Evolutionary conservation across 2,113 vertebrate species (phyloP).

Genomic region (Xiphorhynchus elegans): DNA sequence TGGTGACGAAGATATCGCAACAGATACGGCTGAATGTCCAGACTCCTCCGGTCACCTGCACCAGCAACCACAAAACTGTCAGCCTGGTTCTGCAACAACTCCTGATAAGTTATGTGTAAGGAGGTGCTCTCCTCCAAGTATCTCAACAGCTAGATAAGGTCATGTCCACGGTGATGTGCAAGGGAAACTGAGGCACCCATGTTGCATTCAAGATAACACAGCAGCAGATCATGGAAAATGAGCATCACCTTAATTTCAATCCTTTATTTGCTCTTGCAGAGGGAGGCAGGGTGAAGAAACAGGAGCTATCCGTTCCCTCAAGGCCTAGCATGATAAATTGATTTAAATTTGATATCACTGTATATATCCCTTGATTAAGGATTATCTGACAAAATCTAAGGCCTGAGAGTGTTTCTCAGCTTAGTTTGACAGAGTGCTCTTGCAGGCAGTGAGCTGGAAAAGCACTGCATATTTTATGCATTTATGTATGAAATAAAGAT

Average conservation of each 20-base stretch:
- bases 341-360: background rate
- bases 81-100: background rate
- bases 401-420: background rate
- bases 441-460: background rate
- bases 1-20: slow-evolving; percentile 91
- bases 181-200: background rate
- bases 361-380: slow-evolving; percentile 8
- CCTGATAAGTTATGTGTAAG: background rate
- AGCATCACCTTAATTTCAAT: background rate
- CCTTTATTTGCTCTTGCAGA: background rate
- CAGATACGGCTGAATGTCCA: slow-evolving; percentile 92
- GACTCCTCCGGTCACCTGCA: slow-evolving; percentile 83
- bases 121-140: background rate
- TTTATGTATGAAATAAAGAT: slow-evolving; percentile 26
- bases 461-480: slow-evolving; percentile 4
- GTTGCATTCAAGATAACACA: background rate
- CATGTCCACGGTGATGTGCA: background rate
- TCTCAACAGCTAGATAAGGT: background rate
- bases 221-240: background rate
- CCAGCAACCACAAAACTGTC: slow-evolving; percentile 41
- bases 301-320: background rate
- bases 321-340: background rate
- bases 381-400: slow-evolving; percentile 26
- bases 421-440: background rate
- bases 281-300: background rate